These are phyloP conservation scores for Cinclus mexicanus DNA, from an alignment of 2,113 vertebrate genomes.

Conservation along the genomic window DNA sequence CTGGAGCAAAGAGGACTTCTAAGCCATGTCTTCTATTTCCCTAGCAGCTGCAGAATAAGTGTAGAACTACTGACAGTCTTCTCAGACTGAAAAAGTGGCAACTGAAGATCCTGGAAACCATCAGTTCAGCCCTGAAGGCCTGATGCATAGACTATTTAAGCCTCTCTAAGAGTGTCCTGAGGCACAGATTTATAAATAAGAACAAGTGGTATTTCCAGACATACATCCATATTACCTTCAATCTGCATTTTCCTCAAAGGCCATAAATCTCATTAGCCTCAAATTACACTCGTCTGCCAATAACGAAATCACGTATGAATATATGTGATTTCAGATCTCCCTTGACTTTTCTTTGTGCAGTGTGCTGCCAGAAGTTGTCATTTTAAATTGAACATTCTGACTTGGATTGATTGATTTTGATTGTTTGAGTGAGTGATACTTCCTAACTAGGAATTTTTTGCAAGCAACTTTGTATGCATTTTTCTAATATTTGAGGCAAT, in stretches of 20 bases:
- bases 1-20: background rate
- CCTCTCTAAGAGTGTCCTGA: background rate
- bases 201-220: background rate
- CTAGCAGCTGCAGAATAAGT: background rate
- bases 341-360: background rate
- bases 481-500: background rate
- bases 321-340: background rate
- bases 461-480: background rate
- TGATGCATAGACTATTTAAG: background rate
- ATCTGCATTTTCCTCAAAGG: background rate
- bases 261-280: background rate
- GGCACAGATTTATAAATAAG: background rate
- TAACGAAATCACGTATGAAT: background rate
- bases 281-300: background rate
- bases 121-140: background rate
- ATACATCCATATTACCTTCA: background rate
- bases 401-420: background rate
- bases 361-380: background rate
- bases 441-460: background rate
- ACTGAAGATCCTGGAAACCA: background rate
- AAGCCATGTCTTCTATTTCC: background rate
- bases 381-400: background rate
- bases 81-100: background rate
- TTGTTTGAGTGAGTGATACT: background rate
- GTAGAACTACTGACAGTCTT: background rate